Conservation (phyloP, 2,113 vertebrate species). For the Prolemur simus region DNA sequence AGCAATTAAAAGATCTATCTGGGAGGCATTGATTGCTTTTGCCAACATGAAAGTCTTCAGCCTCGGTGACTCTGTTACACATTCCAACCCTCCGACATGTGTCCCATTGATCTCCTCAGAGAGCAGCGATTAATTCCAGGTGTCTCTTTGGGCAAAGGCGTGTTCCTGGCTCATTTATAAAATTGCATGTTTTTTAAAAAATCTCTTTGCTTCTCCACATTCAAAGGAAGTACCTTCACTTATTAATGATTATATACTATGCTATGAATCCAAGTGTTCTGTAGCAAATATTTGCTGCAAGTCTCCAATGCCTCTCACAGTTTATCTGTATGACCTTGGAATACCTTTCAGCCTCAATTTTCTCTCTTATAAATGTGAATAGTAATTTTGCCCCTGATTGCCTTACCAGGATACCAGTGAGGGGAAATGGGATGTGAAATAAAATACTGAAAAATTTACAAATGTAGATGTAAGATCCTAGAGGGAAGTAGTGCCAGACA, state of each 20-base stretch:
- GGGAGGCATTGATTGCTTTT: neutral
- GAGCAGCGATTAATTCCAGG: conserved; percentile 46
- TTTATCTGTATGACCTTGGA: neutral
- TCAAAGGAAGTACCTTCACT: neutral
- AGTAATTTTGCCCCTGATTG: neutral
- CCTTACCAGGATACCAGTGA: neutral
- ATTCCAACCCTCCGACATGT: neutral
- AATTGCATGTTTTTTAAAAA: conserved; percentile 44
- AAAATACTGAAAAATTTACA: neutral
- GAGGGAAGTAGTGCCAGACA: neutral
- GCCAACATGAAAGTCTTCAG: conserved; percentile 50
- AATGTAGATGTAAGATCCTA: neutral
- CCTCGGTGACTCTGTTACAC: neutral
- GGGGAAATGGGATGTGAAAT: neutral
- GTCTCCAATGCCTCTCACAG: neutral
- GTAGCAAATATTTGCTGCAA: neutral
- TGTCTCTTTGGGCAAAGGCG: conserved; percentile 30
- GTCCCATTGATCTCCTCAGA: conserved; percentile 45
- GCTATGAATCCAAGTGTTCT: neutral
- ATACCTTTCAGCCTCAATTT: neutral
- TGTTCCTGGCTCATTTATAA: conserved; percentile 39
- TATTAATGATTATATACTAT: neutral
- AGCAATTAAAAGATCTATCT: conserved; percentile 59
- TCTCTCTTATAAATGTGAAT: neutral
- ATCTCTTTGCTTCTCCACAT: neutral